phyloP scores from a whole-genome alignment of 2,888 invertebrate species.

The Drosophila heteroneura region DNA sequence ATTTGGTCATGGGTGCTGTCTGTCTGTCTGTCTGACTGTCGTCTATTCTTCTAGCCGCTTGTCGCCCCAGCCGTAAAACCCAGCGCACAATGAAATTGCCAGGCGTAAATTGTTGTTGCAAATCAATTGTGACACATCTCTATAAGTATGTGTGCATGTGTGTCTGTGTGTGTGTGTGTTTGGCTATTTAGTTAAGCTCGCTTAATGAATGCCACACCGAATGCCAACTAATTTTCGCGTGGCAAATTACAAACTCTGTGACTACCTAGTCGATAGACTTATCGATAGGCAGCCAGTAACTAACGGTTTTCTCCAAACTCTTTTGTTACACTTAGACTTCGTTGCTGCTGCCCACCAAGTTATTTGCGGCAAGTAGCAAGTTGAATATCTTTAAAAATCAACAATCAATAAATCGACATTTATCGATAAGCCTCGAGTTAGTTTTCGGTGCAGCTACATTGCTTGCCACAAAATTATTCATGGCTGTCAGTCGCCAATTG shows the following conservation, averaged over 20 bases:
- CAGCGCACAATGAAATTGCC: slow-evolving; percentile 21
- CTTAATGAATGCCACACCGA: slow-evolving; percentile 39
- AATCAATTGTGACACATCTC: slow-evolving; percentile 59
- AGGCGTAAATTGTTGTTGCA: slow-evolving; percentile 43
- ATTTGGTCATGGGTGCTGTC: slow-evolving; percentile 53
- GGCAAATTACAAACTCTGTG: slow-evolving; percentile 14
- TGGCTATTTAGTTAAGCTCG: slow-evolving; percentile 53
- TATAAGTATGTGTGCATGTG: neutral
- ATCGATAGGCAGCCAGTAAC: slow-evolving; percentile 15
- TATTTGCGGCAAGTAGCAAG: neutral
- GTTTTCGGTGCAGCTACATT: slow-evolving; percentile 3
- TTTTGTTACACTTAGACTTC: neutral
- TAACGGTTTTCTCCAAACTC: neutral
- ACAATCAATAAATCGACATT: slow-evolving; percentile 7
- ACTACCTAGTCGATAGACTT: slow-evolving; percentile 23
- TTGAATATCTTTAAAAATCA: neutral
- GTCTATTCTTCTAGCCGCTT: slow-evolving; percentile 14
- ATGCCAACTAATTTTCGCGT: slow-evolving; percentile 25
- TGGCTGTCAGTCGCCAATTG: slow-evolving; percentile 44
- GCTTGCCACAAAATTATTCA: slow-evolving; percentile 46
- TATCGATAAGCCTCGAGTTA: slow-evolving; percentile 16
- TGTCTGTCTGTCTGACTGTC: neutral
- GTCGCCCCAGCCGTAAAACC: slow-evolving; percentile 23
- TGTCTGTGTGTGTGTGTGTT: slow-evolving; percentile 27
- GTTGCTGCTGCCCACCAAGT: neutral